These are phyloP conservation scores for Diorhabda carinulata DNA, from an alignment of 1,140 invertebrate genomes.

Conservation along the genomic window DNA sequence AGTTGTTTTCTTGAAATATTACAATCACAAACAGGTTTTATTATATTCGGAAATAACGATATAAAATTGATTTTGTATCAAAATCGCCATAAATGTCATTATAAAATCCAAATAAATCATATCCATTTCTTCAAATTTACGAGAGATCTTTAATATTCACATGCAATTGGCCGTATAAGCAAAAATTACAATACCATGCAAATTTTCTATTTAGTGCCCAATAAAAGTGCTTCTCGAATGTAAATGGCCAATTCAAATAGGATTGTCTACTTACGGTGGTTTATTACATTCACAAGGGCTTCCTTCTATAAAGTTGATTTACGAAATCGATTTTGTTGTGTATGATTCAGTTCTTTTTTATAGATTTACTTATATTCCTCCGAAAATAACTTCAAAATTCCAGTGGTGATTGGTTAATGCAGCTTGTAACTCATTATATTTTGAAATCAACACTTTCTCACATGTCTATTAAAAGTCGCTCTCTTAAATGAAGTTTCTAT, in stretches of 20 bases:
- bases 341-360: too few species aligned
- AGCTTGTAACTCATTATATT: too few species aligned
- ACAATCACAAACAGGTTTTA: background rate
- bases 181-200: conserved; percentile 13
- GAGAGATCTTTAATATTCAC: conserved; percentile 9
- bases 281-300: background rate
- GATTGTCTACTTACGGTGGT: background rate
- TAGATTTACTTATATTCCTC: too few species aligned
- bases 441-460: too few species aligned
- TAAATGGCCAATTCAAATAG: background rate
- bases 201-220: conserved; percentile 7
- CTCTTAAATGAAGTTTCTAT: too few species aligned
- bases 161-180: conserved; percentile 15
- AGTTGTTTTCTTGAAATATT: too few species aligned
- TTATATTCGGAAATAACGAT: background rate
- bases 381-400: too few species aligned
- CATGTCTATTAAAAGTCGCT: too few species aligned
- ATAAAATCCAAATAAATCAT: conserved; percentile 16
- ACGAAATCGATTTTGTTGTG: too few species aligned
- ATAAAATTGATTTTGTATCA: background rate
- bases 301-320: too few species aligned
- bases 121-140: conserved; percentile 5
- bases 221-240: conserved; percentile 1
- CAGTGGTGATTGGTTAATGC: too few species aligned
- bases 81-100: conserved; percentile 18